A percentile compares a stretch with the other conserved stretches of the same genome.
Evolutionary conservation across 2,888 invertebrate genomes (phyloP).

Genomic region (Leucania comma): DNA sequence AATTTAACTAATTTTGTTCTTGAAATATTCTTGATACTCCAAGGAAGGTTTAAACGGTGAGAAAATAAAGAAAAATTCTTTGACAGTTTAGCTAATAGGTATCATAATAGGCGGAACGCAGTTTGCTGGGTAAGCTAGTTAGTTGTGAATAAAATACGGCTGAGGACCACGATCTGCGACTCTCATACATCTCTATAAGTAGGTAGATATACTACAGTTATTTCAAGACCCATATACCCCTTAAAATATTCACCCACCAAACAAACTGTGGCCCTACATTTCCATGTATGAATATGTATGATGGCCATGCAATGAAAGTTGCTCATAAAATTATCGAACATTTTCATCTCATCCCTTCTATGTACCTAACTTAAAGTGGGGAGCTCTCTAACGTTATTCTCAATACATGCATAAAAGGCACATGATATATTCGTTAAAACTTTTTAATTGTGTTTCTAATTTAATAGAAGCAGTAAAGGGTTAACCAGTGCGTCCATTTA

Average conservation of each 20-base stretch:
- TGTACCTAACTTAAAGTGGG: slow-evolving; percentile 9
- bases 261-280: slow-evolving; percentile 17
- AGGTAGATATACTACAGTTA: background rate
- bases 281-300: slow-evolving; percentile 39
- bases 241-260: slow-evolving; percentile 24
- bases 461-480: slow-evolving; percentile 3
- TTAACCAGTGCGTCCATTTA: background rate
- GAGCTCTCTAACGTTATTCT: slow-evolving; percentile 28
- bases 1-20: no score
- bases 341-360: slow-evolving; percentile 28
- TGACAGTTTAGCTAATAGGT: no score
- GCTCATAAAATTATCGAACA: slow-evolving; percentile 38
- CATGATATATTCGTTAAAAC: slow-evolving; percentile 37
- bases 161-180: background rate
- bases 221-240: background rate
- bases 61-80: no score
- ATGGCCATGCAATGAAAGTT: slow-evolving; percentile 37
- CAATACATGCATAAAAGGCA: slow-evolving; percentile 29
- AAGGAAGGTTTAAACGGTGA: no score
- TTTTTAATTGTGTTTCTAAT: slow-evolving; percentile 43
- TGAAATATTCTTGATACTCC: no score
- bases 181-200: no score
- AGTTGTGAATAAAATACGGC: background rate
- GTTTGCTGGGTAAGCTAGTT: no score
- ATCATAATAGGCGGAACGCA: no score